These are phyloP conservation scores for Melanaphis sacchari DNA, from an alignment of 1,140 invertebrate species.

Conservation along the genomic window DNA sequence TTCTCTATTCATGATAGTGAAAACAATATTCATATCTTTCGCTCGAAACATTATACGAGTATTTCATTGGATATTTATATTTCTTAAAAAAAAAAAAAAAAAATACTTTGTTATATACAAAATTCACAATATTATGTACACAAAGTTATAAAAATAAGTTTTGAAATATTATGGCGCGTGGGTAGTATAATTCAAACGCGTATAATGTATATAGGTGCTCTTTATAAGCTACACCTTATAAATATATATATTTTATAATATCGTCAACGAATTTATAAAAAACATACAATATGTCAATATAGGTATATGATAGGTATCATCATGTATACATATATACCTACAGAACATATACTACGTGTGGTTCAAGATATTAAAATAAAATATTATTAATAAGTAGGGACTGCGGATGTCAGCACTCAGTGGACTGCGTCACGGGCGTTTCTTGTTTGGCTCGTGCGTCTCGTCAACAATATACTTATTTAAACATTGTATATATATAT, in stretches of 20 bases:
- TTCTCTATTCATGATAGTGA: background rate
- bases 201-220: background rate
- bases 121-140: background rate
- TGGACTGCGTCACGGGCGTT: background rate
- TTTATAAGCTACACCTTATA: no score
- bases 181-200: background rate
- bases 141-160: conserved; percentile 4
- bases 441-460: background rate
- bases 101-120: background rate
- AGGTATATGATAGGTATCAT: background rate
- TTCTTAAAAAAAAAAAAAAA: background rate
- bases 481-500: no score
- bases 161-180: background rate
- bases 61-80: background rate
- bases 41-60: background rate
- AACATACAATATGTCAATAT: background rate
- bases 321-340: no score
- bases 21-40: background rate
- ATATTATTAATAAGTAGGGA: background rate
- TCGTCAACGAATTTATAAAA: background rate
- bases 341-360: background rate
- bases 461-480: no score
- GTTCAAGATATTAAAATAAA: background rate
- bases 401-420: background rate
- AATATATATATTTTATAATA: no score